Percentiles rank a stretch among this genome's conserved stretches.
Evolutionary conservation across 35 echinoderm and acorn worm species (phyloP).

Genomic region (Chiridota heheva): DNA sequence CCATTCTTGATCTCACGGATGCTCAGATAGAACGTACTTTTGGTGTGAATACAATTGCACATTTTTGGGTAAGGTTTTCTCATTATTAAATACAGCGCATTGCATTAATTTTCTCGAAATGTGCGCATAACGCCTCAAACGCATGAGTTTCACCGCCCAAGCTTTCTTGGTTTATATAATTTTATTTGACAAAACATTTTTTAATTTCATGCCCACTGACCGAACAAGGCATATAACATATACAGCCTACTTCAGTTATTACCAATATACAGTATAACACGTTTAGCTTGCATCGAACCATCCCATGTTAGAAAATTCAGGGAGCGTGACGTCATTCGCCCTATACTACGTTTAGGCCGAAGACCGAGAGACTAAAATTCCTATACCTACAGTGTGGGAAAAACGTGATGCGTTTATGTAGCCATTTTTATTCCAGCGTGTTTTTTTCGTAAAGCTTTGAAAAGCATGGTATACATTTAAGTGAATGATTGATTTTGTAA

Average conservation of each 20-base stretch:
- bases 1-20: conserved; percentile 53
- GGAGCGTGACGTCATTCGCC: too few species aligned
- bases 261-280: too few species aligned
- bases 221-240: background rate
- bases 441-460: too few species aligned
- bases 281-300: too few species aligned
- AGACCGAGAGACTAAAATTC: too few species aligned
- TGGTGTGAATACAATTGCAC: conserved; percentile 56
- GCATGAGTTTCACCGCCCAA: background rate
- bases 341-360: too few species aligned
- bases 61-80: conserved; percentile 79
- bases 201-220: background rate
- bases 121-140: background rate
- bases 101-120: background rate
- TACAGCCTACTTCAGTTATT: background rate
- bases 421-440: too few species aligned
- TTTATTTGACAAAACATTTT: background rate
- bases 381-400: too few species aligned
- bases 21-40: conserved; percentile 57
- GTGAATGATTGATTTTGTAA: too few species aligned
- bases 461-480: too few species aligned
- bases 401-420: too few species aligned
- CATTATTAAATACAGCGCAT: background rate
- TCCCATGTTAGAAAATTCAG: too few species aligned
- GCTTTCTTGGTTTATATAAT: background rate